These are phyloP conservation scores for Charanyca ferruginea DNA, from an alignment of 2,888 invertebrate genomes.

Conservation along the genomic window DNA sequence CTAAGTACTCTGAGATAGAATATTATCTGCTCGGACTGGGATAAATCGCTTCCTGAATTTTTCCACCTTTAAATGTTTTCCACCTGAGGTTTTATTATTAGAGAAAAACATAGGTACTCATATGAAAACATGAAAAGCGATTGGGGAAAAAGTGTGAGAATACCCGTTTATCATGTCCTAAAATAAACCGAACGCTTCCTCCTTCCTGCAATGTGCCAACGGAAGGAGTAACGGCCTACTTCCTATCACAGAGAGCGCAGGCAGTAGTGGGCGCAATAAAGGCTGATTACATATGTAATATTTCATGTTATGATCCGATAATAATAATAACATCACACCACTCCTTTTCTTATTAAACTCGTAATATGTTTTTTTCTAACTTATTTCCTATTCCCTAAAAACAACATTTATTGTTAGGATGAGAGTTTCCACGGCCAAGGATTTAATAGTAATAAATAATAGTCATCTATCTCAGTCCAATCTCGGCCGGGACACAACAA, in stretches of 20 bases:
- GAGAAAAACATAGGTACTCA: too few species aligned
- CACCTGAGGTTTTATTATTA: too few species aligned
- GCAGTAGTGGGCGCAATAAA: background rate
- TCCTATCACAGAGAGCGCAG: too few species aligned
- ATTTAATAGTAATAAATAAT: constrained; percentile 54
- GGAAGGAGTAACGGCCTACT: too few species aligned
- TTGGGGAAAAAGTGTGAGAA: too few species aligned
- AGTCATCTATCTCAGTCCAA: constrained; percentile 48
- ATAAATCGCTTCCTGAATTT: background rate
- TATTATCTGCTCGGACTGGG: background rate
- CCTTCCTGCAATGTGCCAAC: too few species aligned
- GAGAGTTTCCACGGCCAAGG: constrained; percentile 20
- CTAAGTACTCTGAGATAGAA: background rate
- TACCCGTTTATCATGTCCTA: too few species aligned
- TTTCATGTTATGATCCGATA: constrained; percentile 1
- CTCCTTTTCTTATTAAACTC: background rate
- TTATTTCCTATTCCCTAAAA: background rate
- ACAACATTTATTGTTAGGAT: constrained; percentile 14
- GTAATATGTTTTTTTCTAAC: constrained; percentile 11
- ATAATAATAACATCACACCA: background rate
- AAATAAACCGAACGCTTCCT: too few species aligned
- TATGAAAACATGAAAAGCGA: too few species aligned
- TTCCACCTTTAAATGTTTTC: too few species aligned
- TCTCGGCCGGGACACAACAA: constrained; percentile 40
- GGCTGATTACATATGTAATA: background rate